phyloP scores from a whole-genome alignment of 2,888 invertebrate genomes.

The Campoplex capitator region DNA sequence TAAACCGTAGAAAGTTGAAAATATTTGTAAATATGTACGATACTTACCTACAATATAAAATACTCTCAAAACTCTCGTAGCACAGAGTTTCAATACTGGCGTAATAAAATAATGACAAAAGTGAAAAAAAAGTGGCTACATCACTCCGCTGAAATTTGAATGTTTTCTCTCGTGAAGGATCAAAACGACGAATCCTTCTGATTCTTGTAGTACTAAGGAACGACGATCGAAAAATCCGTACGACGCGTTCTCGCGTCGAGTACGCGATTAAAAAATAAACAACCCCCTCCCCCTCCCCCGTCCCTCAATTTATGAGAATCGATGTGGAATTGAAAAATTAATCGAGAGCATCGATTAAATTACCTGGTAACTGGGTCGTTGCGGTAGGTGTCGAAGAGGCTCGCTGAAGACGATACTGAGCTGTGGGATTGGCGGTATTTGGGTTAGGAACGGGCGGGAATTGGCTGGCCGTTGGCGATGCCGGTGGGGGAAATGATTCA shows the following conservation, averaged over 20 bases:
- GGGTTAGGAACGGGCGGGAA: constrained; percentile 82
- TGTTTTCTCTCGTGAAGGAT: constrained; percentile 12
- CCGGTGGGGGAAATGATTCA: constrained; percentile 86
- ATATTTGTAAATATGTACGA: constrained; percentile 66
- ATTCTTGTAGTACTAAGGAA: background rate
- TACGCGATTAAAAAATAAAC: constrained; percentile 1
- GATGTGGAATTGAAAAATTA: background rate
- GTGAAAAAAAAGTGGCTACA: constrained; percentile 30
- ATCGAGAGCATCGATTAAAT: constrained; percentile 63
- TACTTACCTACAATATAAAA: constrained; percentile 73
- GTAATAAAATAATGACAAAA: background rate
- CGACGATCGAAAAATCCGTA: constrained; percentile 29
- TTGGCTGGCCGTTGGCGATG: constrained; percentile 86
- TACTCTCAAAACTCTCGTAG: constrained; percentile 59
- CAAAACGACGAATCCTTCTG: background rate
- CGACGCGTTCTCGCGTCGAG: constrained; percentile 40
- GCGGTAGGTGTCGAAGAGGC: constrained; percentile 86
- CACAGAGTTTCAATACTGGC: constrained; percentile 56
- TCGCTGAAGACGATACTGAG: constrained; percentile 87
- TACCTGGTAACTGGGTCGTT: constrained; percentile 88
- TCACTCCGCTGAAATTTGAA: constrained; percentile 27
- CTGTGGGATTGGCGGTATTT: constrained; percentile 82
- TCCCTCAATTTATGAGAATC: background rate
- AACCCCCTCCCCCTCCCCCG: background rate
- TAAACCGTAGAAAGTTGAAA: constrained; percentile 40